Conservation (phyloP, 2,797 vertebrate species). For the Cephalopachus bancanus region DNA sequence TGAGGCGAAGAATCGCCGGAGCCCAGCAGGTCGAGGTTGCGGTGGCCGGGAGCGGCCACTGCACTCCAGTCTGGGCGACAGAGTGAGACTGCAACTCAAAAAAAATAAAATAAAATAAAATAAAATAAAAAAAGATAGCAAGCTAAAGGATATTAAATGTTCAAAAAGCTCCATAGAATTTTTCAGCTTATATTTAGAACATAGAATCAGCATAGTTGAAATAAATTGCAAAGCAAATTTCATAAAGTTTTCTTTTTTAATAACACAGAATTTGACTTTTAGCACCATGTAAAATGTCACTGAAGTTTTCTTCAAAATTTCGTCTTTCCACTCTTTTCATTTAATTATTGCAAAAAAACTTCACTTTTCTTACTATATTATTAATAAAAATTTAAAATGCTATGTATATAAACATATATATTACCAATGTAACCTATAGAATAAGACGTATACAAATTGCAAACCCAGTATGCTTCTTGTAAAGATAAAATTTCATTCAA, state of each 20-base stretch:
- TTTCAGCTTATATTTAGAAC: constrained; percentile 52
- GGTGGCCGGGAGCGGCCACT: too few relatives aligned
- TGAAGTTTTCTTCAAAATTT: neutral
- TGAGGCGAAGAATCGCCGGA: too few relatives aligned
- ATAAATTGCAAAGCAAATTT: constrained; percentile 45
- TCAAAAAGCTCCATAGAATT: constrained; percentile 37
- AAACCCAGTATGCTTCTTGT: neutral
- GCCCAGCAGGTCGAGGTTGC: too few relatives aligned
- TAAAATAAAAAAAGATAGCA: constrained; percentile 51
- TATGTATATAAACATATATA: neutral
- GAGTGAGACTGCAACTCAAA: too few relatives aligned
- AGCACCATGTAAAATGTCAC: neutral
- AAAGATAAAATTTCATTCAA: neutral
- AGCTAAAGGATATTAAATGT: neutral
- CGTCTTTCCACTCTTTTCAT: constrained; percentile 28
- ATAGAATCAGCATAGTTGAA: constrained; percentile 48
- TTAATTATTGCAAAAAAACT: neutral
- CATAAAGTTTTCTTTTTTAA: neutral
- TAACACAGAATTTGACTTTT: constrained; percentile 29
- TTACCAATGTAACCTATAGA: neutral
- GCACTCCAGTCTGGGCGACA: too few relatives aligned
- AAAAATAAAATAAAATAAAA: too few relatives aligned
- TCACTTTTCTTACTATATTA: constrained; percentile 35
- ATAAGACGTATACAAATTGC: neutral
- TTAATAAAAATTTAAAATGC: constrained; percentile 23